A percentile compares a stretch with the other conserved stretches of the same genome.
Evolutionary conservation across 2,888 invertebrate genomes (phyloP).

Genomic region (Drepanosiphum platanoidis): DNA sequence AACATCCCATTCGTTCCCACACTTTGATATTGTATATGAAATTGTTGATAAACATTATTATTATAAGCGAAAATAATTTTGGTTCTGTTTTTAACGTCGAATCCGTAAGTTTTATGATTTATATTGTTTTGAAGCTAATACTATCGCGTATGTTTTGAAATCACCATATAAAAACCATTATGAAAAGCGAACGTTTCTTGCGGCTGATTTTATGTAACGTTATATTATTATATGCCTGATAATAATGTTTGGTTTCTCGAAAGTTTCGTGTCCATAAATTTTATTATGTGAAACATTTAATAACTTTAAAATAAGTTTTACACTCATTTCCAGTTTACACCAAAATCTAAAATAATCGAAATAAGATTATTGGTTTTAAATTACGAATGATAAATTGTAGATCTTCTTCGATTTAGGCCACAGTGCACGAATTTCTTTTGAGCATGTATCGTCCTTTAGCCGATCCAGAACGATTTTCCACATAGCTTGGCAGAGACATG

Average conservation of each 20-base stretch:
- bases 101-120: not conserved
- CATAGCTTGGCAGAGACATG: constrained; percentile 75
- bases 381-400: not conserved
- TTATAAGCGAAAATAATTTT: not conserved
- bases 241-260: constrained; percentile 8
- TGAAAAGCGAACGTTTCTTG: constrained; percentile 23
- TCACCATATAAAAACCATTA: not conserved
- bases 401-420: constrained; percentile 64
- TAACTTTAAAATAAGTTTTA: constrained; percentile 14
- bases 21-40: not conserved
- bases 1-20: not conserved
- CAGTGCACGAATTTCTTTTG: constrained; percentile 66
- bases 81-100: not conserved
- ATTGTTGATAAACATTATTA: not conserved
- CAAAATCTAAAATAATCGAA: constrained; percentile 23
- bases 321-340: constrained; percentile 10
- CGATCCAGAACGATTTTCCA: constrained; percentile 63
- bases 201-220: not conserved
- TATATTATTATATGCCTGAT: not conserved
- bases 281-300: not conserved
- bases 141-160: not conserved
- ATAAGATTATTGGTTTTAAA: constrained; percentile 28
- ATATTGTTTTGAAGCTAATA: constrained; percentile 1
- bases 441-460: constrained; percentile 65
- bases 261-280: not conserved